Evolutionary conservation across 2,888 invertebrate genomes (phyloP), one percentile per base, ranked within the genome.

Genomic region (Drosophila ustulata): DNA sequence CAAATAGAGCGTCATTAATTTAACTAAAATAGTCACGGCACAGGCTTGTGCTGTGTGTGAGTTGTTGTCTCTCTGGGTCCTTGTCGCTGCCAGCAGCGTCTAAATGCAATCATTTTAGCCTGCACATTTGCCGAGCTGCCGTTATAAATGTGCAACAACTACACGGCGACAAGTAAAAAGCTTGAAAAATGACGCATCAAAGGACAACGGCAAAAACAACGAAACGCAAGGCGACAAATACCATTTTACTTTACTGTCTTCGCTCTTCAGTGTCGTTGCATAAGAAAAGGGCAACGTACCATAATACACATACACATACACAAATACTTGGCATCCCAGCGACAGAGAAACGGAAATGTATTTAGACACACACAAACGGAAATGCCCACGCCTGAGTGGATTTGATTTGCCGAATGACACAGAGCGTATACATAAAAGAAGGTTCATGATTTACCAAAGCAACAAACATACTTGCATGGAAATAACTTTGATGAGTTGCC

Each of bases 1-100:
- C 71, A 87, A 83, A 83, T 83, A 84, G 82, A 78, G 82, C 82
- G 68, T 84, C 82, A 83, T 83, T 83, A 83, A 83, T 87, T 82
- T 74, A 82, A 87, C 82, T 87, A 84, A 83, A 83, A 84, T 87
- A 84, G 87, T 82, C 85, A 71, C 66, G 56, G 67, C 57, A 64
- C 7, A 43, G 34, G 49, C 49, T 45, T 30, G 30, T 37, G 1
- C 37, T 37, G 37, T 25, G 7, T 28, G 41, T 26, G n/a, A 13
- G 46, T 39, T 58, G 65, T 70, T 56, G 71, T 58, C 59, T 58
- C 66, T 37, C n/a, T 37, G 37, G 53, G 62, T 65, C 23, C 55
- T 61, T 53, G 39, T 30, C 64, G 65, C 28, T 50, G 50, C 39
- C n/a, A 32, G 45, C 56, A 53, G 64, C 55, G 56, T 66, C 57